A percentile compares a stretch with the other conserved stretches of the same genome.
Conservation (phyloP, 2,113 vertebrate species). For the Arothron firmamentum region DNA sequence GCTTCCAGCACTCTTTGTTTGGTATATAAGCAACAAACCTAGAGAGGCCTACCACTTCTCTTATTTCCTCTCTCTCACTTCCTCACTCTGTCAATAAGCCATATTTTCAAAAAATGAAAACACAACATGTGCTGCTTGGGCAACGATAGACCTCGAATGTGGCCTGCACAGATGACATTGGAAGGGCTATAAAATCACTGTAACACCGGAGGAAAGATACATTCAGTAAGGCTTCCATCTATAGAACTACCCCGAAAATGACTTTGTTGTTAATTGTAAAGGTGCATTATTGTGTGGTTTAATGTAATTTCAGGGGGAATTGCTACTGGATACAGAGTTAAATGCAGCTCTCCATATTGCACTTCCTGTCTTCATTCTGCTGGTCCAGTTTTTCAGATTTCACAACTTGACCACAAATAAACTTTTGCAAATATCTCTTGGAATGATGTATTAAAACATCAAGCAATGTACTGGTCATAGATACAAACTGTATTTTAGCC, state of each 20-base stretch:
- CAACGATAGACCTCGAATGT: constrained; percentile 48
- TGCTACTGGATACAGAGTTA: constrained; percentile 22
- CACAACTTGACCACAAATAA: not conserved
- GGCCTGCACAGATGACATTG: constrained; percentile 51
- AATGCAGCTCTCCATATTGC: constrained; percentile 14
- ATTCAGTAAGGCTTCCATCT: constrained; percentile 45
- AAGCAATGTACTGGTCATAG: too few relatives aligned
- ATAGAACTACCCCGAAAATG: constrained; percentile 49
- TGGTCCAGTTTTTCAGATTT: constrained; percentile 3
- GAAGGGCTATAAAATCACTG: constrained; percentile 36
- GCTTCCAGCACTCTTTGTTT: constrained; percentile 98
- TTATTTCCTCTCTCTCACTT: constrained; percentile 67
- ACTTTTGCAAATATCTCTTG: too few relatives aligned
- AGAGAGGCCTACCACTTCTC: constrained; percentile 71
- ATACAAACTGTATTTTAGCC: too few relatives aligned
- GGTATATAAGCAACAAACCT: constrained; percentile 96
- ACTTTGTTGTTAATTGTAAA: constrained; percentile 38
- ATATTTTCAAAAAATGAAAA: constrained; percentile 34
- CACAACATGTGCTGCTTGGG: constrained; percentile 47
- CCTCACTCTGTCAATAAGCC: constrained; percentile 43
- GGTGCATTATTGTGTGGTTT: constrained; percentile 22
- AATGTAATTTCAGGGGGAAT: constrained; percentile 25
- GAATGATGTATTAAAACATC: too few relatives aligned
- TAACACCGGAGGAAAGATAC: constrained; percentile 37
- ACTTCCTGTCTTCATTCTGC: constrained; percentile 1